Evolutionary conservation across 2,113 vertebrate species (phyloP).

Genomic region (Gallinago paraguaiae): DNA sequence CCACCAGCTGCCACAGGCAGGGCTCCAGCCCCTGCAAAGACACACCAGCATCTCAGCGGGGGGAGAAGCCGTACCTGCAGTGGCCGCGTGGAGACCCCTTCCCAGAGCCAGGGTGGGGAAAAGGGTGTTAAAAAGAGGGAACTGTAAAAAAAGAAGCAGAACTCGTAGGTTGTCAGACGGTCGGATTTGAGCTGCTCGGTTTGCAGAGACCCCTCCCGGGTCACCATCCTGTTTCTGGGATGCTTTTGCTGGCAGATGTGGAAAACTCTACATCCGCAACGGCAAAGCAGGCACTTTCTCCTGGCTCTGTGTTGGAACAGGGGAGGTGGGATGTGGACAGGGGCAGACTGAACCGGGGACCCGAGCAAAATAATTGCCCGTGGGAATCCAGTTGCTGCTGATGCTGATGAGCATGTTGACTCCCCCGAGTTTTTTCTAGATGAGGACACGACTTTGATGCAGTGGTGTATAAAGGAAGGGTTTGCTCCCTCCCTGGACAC

Average conservation of each 20-base stretch:
- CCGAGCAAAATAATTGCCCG: accelerated
- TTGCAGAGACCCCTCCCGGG: neutral
- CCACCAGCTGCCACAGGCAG: neutral
- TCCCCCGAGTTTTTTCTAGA: accelerated
- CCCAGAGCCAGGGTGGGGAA: neutral
- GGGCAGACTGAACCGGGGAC: neutral
- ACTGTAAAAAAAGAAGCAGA: neutral
- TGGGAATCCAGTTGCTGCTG: accelerated
- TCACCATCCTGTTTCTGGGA: neutral
- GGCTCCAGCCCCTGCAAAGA: neutral
- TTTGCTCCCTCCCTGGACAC: neutral
- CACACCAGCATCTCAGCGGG: accelerated
- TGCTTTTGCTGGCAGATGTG: neutral
- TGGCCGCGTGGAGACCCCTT: neutral
- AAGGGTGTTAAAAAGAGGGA: neutral
- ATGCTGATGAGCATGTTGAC: accelerated
- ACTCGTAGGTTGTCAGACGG: neutral
- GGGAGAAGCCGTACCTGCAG: neutral
- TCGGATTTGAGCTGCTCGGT: neutral
- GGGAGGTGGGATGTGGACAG: neutral
- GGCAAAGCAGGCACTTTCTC: neutral
- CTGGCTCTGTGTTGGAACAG: neutral
- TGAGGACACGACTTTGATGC: accelerated
- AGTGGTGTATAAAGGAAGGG: neutral
- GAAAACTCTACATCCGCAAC: accelerated